Base-by-base conservation (phyloP, 2,888 invertebrate genomes). In the Drosophila borborema region DNA sequence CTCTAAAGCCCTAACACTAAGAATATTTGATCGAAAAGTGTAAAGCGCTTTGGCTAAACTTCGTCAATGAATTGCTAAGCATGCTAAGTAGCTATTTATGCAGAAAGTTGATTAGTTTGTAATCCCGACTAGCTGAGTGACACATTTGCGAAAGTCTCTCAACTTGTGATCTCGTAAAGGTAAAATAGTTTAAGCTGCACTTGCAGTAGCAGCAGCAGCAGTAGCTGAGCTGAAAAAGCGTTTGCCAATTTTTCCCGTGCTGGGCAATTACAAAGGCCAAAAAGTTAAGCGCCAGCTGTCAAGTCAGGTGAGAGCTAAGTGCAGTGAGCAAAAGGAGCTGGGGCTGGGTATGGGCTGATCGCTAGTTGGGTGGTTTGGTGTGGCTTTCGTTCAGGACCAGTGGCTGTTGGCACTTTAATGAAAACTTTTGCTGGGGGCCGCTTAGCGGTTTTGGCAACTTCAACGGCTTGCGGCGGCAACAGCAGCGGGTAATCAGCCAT, bases 371-470 rank as follows among this genome's bases (percentile, higher is more conserved):
- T 2, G 40, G 14, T 38, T 14, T 38, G 61, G 49, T 51, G 36
- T 61, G 73, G 38, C 40, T 28, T 31, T 16, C 36, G 46, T 14
- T 18, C 40, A 54, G 60, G 20, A 31, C 40, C 48, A 56, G 45
- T 61, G 63, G 61, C 59, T 60, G 64, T 70, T 73, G 79, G 64
- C 86, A 81, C 83, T 85, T 83, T 83, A 88, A 88, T 83, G 85
- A 85, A 87, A 85, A 85, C 86, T 87, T 87, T 82, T 77, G 68
- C 80, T 54, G 75, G 62, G 71, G 83, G 67, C 67, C 81, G 88
- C 81, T 85, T 85, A 87, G 85, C 81, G 86, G 85, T 82, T 82
- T 83, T 82, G 80, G 73, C 73, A 80, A 73, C 68, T 75, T 72
- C 79, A 71, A 69, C 66, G 71, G 74, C 64, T 66, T 74, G 75